Base-by-base conservation (phyloP, 2,113 vertebrate genomes). In the Vidua chalybeata region DNA sequence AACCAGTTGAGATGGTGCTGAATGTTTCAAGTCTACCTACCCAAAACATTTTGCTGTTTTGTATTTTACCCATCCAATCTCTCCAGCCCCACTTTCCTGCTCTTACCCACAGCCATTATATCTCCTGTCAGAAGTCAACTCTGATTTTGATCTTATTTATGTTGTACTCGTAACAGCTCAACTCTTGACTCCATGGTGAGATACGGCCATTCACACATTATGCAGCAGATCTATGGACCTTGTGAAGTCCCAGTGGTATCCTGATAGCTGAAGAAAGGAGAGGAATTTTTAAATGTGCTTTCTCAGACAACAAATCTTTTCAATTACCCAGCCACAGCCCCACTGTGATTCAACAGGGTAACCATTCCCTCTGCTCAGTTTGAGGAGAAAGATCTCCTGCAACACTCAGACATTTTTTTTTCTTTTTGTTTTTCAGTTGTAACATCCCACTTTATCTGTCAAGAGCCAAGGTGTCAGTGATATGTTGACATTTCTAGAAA, bases 231-330 rank as follows among this genome's bases (percentile, higher is more conserved):
- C 90, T 87, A 55, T 5, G 2, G 74, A 67, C 69, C 69, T 67
- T 20, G 13, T 71, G 43, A 82, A 84, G 46, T 91, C 90, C 84
- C 92, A 78, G 15, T 11, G 33, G 85, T 69, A 56, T 75, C 56
- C 23, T 91, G 88, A 90, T 43, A 93, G 69, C 74, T 95, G 74
- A 91, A 90, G 93, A 93, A 91, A 87, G 68, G 71, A 89, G 62
- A 93, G 19, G 52, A 62, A 74, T 84, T 78, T 89, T 89, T 5
- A 41, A 83, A 87, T 84, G 26, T 51, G 56, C 26, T 93, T 91
- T 93, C 82, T 85, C 90, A 91, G 93, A 59, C 64, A 82, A 69
- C 64, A 95, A 59, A 94, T 94, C 61, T 93, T 93, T 94, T 84
- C 66, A 91, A 58, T 67, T 71, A 91, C 20, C 24, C 59, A 81